phyloP scores from a whole-genome alignment of 2,888 invertebrate species.

The Pseudoips prasinana region DNA sequence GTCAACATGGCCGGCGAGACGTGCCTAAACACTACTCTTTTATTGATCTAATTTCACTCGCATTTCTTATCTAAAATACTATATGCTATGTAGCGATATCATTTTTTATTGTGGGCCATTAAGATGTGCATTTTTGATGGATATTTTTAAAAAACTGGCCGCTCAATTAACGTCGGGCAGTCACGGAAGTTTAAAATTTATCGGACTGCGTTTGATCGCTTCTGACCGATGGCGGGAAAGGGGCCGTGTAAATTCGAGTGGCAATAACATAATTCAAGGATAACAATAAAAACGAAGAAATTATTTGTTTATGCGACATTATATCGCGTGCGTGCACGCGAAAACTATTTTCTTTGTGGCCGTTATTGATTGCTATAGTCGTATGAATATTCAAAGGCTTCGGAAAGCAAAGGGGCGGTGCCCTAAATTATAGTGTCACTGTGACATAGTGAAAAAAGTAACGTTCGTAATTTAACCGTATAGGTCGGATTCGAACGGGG shows the following conservation, averaged over 20 bases:
- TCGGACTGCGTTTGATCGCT: constrained; percentile 58
- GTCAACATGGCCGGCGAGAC: constrained; percentile 45
- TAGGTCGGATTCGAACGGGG: constrained; percentile 66
- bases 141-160: constrained; percentile 60
- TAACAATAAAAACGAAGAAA: constrained; percentile 73
- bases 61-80: constrained; percentile 47
- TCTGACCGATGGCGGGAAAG: constrained; percentile 42
- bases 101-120: constrained; percentile 64
- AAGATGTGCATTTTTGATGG: constrained; percentile 77
- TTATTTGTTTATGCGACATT: constrained; percentile 79
- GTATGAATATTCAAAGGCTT: constrained; percentile 80
- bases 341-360: constrained; percentile 77
- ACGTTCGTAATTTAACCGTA: constrained; percentile 65
- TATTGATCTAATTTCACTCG: constrained; percentile 52
- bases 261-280: constrained; percentile 60
- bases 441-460: constrained; percentile 74
- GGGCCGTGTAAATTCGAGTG: constrained; percentile 53
- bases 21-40: constrained; percentile 35
- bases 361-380: constrained; percentile 79
- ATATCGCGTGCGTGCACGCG: constrained; percentile 79
- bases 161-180: constrained; percentile 71
- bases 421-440: constrained; percentile 79
- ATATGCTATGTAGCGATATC: constrained; percentile 58
- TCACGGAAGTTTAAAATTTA: constrained; percentile 73
- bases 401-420: constrained; percentile 74